A percentile compares a stretch with the other conserved stretches of the same genome.
Evolutionary conservation across 1,140 invertebrate species (phyloP).

Genomic region (Dendrolimus kikuchii): DNA sequence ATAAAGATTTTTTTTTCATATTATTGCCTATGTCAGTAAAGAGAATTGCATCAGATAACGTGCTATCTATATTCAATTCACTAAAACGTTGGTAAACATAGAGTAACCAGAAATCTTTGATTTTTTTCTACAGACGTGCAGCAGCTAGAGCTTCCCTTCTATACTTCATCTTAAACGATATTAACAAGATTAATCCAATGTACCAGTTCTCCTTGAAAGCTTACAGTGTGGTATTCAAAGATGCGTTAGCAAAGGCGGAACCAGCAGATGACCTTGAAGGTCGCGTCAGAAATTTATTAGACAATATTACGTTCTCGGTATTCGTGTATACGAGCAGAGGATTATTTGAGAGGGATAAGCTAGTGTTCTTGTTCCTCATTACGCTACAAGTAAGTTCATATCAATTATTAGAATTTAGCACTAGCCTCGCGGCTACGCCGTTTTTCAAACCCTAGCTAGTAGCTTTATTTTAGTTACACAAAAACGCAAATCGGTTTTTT

Average conservation of each 20-base stretch:
- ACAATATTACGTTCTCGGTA: slow-evolving; percentile 90
- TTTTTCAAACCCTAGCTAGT: too few relatives aligned
- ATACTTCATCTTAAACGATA: slow-evolving; percentile 95
- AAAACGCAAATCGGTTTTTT: too few relatives aligned
- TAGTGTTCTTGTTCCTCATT: slow-evolving; percentile 93
- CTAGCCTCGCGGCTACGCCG: too few relatives aligned
- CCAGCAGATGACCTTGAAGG: slow-evolving; percentile 78
- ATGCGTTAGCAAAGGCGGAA: slow-evolving; percentile 84
- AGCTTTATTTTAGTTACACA: too few relatives aligned
- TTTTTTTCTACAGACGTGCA: slow-evolving; percentile 75
- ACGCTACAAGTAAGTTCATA: slow-evolving; percentile 79
- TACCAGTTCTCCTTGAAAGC: slow-evolving; percentile 98
- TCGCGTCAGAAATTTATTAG: slow-evolving; percentile 87
- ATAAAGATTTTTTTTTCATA: too few relatives aligned
- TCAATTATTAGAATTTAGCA: too few relatives aligned
- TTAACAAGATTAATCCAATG: slow-evolving; percentile 95
- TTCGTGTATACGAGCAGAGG: slow-evolving; percentile 92
- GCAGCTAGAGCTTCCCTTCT: slow-evolving; percentile 90
- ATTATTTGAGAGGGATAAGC: slow-evolving; percentile 94
- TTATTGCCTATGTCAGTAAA: too few relatives aligned
- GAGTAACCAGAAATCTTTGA: background rate
- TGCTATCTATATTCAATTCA: too few relatives aligned
- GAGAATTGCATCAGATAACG: too few relatives aligned
- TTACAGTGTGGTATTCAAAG: slow-evolving; percentile 93
- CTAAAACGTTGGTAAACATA: background rate